A percentile compares a stretch with the other conserved stretches of the same genome.
phyloP scores from a whole-genome alignment of 1,140 invertebrate species.

The Hylaeus volcanicus region DNA sequence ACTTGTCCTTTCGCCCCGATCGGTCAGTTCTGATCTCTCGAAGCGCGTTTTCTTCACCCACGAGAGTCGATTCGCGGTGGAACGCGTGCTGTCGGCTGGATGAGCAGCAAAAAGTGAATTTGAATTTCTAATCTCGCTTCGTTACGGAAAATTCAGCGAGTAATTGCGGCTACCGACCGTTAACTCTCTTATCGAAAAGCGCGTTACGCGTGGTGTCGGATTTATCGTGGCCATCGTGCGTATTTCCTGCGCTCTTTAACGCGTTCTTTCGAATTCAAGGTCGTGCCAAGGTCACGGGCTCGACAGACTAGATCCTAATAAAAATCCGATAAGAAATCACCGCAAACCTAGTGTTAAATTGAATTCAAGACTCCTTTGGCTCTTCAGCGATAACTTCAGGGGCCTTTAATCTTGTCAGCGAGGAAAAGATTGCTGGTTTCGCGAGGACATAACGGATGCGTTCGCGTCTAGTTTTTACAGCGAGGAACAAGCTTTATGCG shows the following conservation, averaged over 20 bases:
- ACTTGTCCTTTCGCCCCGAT: too few relatives aligned
- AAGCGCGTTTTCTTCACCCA: background rate
- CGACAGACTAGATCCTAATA: too few relatives aligned
- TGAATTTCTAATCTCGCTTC: slow-evolving; percentile 23
- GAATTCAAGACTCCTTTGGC: background rate
- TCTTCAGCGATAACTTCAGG: too few relatives aligned
- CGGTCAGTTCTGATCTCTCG: background rate
- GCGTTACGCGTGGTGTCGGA: too few relatives aligned
- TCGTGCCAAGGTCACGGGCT: background rate
- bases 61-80: background rate
- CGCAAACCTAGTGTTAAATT: too few relatives aligned
- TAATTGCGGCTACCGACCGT: slow-evolving; percentile 16
- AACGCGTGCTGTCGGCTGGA: background rate
- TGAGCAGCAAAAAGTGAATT: background rate
- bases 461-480: slow-evolving; percentile 42
- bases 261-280: too few relatives aligned
- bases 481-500: slow-evolving; percentile 33
- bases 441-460: slow-evolving; percentile 65
- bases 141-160: slow-evolving; percentile 7
- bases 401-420: slow-evolving; percentile 19
- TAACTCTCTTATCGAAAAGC: slow-evolving; percentile 9
- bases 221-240: background rate
- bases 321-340: too few relatives aligned
- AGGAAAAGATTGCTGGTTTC: slow-evolving; percentile 37
- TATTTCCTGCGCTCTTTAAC: background rate